These are phyloP conservation scores for Choristoneura fumiferana DNA, from an alignment of 1,140 invertebrate species.

Conservation along the genomic window DNA sequence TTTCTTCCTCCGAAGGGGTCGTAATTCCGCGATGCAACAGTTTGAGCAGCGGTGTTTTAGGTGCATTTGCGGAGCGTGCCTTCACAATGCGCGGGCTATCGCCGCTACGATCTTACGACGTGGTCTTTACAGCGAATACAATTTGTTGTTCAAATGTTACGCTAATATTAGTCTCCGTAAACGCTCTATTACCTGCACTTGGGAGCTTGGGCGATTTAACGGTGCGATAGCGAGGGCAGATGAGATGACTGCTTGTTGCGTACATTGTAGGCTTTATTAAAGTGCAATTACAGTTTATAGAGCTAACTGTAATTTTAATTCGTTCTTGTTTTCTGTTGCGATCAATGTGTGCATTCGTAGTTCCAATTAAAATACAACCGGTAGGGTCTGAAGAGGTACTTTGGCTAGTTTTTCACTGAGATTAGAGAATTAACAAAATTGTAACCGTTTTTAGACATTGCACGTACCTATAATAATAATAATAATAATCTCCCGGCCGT, in stretches of 20 bases:
- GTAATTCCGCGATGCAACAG: too few species aligned
- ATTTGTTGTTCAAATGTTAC: constrained; percentile 23
- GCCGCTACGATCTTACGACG: constrained; percentile 9
- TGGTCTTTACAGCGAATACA: constrained; percentile 29
- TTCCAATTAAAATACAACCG: too few species aligned
- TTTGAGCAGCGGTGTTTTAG: background rate
- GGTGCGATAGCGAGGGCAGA: too few species aligned
- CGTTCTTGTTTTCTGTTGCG: too few species aligned
- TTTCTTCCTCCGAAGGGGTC: too few species aligned
- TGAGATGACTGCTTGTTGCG: background rate
- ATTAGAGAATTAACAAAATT: too few species aligned
- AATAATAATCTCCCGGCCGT: too few species aligned
- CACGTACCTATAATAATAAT: too few species aligned
- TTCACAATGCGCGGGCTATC: constrained; percentile 37
- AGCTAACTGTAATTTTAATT: background rate
- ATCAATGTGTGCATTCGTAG: too few species aligned
- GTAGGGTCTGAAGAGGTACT: too few species aligned
- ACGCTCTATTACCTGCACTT: constrained; percentile 8
- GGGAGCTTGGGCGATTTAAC: background rate
- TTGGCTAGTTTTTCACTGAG: too few species aligned
- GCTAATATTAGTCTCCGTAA: constrained; percentile 18
- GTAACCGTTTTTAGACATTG: too few species aligned
- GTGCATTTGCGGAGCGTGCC: constrained; percentile 34
- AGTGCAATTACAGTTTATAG: constrained; percentile 8
- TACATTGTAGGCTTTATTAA: constrained; percentile 17